Evolutionary conservation across 2,113 vertebrate species (phyloP), one percentile per base, ranked within the genome.

Genomic region (Pelusios castaneus): DNA sequence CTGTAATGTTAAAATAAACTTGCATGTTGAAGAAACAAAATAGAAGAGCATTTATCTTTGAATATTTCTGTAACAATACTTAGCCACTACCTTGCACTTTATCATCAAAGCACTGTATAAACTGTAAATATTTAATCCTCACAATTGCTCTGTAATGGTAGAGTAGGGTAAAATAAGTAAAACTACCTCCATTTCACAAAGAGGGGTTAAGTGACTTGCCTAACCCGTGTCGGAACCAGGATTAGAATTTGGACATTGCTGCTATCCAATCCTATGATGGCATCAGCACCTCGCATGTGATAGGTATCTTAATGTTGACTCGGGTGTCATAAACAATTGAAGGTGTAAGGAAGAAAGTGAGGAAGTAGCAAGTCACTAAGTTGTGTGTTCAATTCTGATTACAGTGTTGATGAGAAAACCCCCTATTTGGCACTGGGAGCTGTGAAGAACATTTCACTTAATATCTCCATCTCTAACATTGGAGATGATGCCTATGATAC

Each of bases 401-500:
- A 19, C 97, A 98, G 98, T 51, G 70, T 98, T 92, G 97, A 99
- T 87, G 98, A 97, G 77, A 98, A 94, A 89, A 98, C 97, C 29
- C 93, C 98, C 5, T 99, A 99, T 96, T 96, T 99, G 92, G 99
- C 99, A 47, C 97, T 99, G 78, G 99, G 99, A 91, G 99, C 99
- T 2, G 99, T 99, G 95, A 99, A 97, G 98, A 99, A 99, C 75
- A 98, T 99, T 89, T 99, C 99, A 5, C 97, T 99, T 58, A 99
- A 99, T 92, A 93, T 99, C 95, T 99, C 99, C 90, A 98, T 99
- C 95, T 98, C 99, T 34, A 99, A 99, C 82, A 63, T 98, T 2
- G 99, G 99, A 17, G 99, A 99, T 3, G 99, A 99, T 1, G 99
- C 99, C 63, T 99, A 99, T 0, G 99, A 99, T 94, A 98, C 99